A percentile compares a stretch with the other conserved stretches of the same genome.
Evolutionary conservation across 2,113 vertebrate genomes (phyloP).

Genomic region (Tauraco erythrolophus): DNA sequence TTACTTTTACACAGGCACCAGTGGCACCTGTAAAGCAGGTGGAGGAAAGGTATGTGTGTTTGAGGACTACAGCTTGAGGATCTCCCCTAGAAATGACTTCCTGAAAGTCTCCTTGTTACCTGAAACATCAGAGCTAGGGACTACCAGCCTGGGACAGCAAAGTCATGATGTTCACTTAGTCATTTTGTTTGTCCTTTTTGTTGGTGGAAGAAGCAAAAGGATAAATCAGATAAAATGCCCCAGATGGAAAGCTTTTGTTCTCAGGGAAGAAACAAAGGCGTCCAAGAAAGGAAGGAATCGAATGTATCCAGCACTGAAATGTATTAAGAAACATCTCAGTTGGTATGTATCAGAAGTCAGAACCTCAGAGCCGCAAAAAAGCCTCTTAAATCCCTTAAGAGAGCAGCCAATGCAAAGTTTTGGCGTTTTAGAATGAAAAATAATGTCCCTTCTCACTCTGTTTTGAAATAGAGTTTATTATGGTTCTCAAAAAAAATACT

Average conservation of each 20-base stretch:
- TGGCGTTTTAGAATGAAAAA: background rate
- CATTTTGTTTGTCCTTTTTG: background rate
- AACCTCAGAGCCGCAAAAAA: background rate
- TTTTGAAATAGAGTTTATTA: background rate
- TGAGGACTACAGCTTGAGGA: background rate
- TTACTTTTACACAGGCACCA: background rate
- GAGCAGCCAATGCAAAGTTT: background rate
- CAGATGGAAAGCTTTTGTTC: slow-evolving; percentile 41
- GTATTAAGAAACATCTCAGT: background rate
- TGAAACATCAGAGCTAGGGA: background rate
- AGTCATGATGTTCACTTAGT: background rate
- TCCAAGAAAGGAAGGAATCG: slow-evolving; percentile 29
- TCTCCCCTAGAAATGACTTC: background rate
- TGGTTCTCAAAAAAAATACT: background rate
- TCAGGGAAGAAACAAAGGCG: background rate
- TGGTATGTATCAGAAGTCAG: background rate
- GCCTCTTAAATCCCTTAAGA: background rate
- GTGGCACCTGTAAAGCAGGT: background rate
- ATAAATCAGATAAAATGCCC: slow-evolving; percentile 21
- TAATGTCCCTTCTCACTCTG: background rate
- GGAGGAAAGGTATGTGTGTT: background rate
- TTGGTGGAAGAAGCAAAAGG: slow-evolving; percentile 20
- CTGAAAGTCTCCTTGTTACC: slow-evolving; percentile 20
- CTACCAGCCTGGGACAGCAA: slow-evolving; percentile 39
- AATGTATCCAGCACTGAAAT: background rate